Percentiles rank a stretch among this genome's conserved stretches.
phyloP scores from a whole-genome alignment of 2,113 vertebrate species.

The Lophura nycthemera region DNA sequence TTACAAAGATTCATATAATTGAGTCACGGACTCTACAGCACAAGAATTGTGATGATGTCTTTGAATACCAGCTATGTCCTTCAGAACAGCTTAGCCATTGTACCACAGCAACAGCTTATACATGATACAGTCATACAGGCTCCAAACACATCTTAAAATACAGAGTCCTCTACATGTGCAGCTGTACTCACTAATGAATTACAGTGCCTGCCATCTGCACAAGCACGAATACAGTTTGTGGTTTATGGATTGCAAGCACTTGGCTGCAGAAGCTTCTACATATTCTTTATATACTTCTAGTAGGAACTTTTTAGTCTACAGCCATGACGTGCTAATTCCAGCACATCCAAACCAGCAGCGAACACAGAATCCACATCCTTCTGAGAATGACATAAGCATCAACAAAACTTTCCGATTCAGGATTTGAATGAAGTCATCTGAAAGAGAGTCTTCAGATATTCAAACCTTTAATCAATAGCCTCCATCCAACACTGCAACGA shows the following conservation, averaged over 20 bases:
- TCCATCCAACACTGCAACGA: neutral
- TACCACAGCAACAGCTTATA: neutral
- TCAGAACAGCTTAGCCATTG: neutral
- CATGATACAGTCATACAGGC: neutral
- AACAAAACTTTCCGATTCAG: neutral
- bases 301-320: neutral
- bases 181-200: neutral
- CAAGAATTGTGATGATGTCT: neutral
- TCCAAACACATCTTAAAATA: neutral
- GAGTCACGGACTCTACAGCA: neutral
- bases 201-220: neutral
- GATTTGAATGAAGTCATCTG: neutral
- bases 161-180: neutral
- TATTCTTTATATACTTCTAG: neutral
- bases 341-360: neutral
- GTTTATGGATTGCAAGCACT: neutral
- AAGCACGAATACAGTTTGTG: neutral
- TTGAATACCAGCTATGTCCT: neutral
- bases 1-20: neutral
- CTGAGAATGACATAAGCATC: neutral
- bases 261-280: slow-evolving; percentile 25
- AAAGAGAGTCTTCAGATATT: neutral
- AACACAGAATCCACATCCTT: neutral
- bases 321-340: neutral
- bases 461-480: neutral